These are phyloP conservation scores for Nomada fucata DNA, from an alignment of 2,888 invertebrate species.

Conservation along the genomic window DNA sequence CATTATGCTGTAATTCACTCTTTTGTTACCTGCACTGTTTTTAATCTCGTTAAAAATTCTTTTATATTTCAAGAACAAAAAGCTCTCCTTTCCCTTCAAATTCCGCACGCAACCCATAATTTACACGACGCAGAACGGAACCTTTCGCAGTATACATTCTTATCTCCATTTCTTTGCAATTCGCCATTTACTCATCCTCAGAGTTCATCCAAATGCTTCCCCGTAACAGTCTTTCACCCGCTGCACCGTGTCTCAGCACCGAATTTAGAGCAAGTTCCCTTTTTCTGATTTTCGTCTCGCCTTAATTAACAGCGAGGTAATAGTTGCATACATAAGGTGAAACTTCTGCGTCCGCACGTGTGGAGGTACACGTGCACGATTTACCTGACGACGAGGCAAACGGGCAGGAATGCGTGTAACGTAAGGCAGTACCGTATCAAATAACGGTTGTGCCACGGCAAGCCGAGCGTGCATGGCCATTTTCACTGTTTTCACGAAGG, in stretches of 20 bases:
- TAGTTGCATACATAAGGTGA: constrained; percentile 32
- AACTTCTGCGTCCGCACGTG: constrained; percentile 51
- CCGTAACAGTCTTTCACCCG: too few species aligned
- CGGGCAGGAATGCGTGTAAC: constrained; percentile 57
- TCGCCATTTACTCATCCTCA: too few species aligned
- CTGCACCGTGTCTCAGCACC: constrained; percentile 6
- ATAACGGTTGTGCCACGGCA: constrained; percentile 68
- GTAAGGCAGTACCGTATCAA: constrained; percentile 66
- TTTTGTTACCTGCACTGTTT: too few species aligned
- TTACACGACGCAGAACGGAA: too few species aligned
- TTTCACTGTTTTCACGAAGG: constrained; percentile 46
- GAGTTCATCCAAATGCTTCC: too few species aligned
- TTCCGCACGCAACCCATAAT: too few species aligned
- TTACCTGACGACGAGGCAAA: constrained; percentile 49
- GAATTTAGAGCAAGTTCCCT: constrained; percentile 11
- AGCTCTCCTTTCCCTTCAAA: too few species aligned
- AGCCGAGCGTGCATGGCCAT: constrained; percentile 41
- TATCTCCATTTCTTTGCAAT: background rate
- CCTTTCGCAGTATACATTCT: background rate
- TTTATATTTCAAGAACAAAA: too few species aligned
- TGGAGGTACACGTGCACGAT: constrained; percentile 62
- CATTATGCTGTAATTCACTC: too few species aligned
- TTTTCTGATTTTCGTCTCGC: constrained; percentile 27
- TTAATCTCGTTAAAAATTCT: too few species aligned
- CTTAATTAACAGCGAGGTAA: constrained; percentile 55